These are phyloP conservation scores for Cyphomyrus discorhynchus DNA, from an alignment of 2,113 vertebrate genomes.

Conservation along the genomic window DNA sequence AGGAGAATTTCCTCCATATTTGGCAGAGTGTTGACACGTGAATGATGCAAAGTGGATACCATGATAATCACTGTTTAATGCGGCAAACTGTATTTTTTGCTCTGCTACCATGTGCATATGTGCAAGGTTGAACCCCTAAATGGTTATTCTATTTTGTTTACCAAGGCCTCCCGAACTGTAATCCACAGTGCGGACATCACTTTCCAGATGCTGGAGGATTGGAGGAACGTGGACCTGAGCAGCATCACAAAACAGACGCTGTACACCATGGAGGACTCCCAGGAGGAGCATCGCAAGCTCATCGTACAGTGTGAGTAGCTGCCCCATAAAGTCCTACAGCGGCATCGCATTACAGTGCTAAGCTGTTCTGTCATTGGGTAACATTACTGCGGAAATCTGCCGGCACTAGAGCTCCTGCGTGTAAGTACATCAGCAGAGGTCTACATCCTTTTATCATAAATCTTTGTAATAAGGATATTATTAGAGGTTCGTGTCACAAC, in stretches of 20 bases:
- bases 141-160: slow-evolving; percentile 28
- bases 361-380: not conserved
- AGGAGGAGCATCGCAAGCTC: slow-evolving; percentile 88
- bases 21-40: not conserved
- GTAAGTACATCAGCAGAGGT: not conserved
- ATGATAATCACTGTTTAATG: not conserved
- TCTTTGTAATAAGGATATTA: not conserved
- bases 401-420: not conserved
- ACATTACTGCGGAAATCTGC: not conserved
- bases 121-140: slow-evolving; percentile 33
- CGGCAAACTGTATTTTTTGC: not conserved
- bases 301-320: slow-evolving; percentile 83
- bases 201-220: slow-evolving; percentile 99
- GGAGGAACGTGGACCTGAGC: slow-evolving; percentile 96
- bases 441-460: not conserved
- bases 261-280: slow-evolving; percentile 95
- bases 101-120: slow-evolving; percentile 15
- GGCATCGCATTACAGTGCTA: not conserved
- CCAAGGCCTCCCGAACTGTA: slow-evolving; percentile 89
- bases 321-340: too few relatives aligned
- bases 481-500: not conserved
- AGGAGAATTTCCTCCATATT: not conserved
- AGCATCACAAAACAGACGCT: slow-evolving; percentile 99
- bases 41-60: not conserved
- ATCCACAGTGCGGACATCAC: slow-evolving; percentile 99